Evolutionary conservation across 2,888 invertebrate genomes (phyloP).

Genomic region (Epistrophella euchroma): DNA sequence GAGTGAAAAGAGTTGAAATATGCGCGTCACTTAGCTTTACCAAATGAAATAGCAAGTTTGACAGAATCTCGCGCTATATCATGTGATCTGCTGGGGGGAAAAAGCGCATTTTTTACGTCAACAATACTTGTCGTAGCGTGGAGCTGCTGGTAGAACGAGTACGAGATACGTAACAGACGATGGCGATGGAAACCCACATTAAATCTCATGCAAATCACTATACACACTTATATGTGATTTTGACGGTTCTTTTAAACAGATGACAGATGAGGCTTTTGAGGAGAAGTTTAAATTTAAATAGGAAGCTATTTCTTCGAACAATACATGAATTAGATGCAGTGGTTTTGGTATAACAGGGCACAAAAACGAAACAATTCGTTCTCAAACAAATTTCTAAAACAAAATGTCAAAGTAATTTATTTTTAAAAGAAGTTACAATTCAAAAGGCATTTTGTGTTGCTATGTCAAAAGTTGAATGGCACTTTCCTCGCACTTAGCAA

Average conservation of each 20-base stretch:
- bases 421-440: neutral
- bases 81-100: constrained; percentile 66
- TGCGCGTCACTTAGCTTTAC: constrained; percentile 4
- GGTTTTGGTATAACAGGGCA: neutral
- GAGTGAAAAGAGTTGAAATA: constrained; percentile 51
- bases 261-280: neutral
- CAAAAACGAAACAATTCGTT: neutral
- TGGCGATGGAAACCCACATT: constrained; percentile 17
- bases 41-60: constrained; percentile 21
- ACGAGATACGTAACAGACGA: neutral
- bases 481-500: neutral
- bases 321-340: neutral
- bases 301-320: constrained; percentile 17
- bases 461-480: constrained; percentile 19
- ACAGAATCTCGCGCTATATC: constrained; percentile 47
- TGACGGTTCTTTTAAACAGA: constrained; percentile 25
- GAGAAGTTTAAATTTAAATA: constrained; percentile 19
- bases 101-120: constrained; percentile 17
- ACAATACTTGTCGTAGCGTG: neutral
- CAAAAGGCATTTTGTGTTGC: neutral
- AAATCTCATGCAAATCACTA: constrained; percentile 11
- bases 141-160: neutral
- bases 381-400: too few species aligned
- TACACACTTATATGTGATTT: constrained; percentile 32
- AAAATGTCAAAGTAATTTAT: neutral